phyloP scores from a whole-genome alignment of 2,797 vertebrate genomes.

The Fundulus diaphanus region DNA sequence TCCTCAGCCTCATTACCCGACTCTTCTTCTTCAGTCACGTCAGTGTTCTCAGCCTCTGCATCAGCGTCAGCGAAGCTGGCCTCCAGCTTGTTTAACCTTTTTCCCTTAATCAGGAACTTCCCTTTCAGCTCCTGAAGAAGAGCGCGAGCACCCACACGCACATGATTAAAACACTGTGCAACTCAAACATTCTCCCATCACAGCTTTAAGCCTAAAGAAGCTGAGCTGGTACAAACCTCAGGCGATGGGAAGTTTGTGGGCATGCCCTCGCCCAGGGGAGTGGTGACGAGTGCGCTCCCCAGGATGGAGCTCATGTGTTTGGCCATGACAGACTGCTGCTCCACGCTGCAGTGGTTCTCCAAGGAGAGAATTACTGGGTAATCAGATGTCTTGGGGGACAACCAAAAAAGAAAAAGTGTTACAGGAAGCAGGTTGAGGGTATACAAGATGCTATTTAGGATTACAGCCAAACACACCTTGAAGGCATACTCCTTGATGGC shows the following conservation, averaged over 20 bases:
- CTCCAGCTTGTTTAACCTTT: slow-evolving; percentile 88
- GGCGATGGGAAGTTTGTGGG: slow-evolving; percentile 89
- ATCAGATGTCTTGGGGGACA: slow-evolving; percentile 82
- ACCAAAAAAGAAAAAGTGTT: background rate
- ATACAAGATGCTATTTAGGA: background rate
- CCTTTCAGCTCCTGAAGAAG: slow-evolving; percentile 88
- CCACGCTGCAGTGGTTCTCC: slow-evolving; percentile 95
- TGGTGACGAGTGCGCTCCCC: slow-evolving; percentile 86
- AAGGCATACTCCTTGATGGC: slow-evolving; percentile 95
- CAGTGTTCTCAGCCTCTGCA: slow-evolving; percentile 38
- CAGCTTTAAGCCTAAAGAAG: background rate
- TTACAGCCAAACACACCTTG: slow-evolving; percentile 79
- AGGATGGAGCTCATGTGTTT: slow-evolving; percentile 87
- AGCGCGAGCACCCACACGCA: background rate
- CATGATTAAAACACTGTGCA: background rate
- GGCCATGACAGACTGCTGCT: slow-evolving; percentile 93
- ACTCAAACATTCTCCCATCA: background rate
- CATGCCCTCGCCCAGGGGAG: slow-evolving; percentile 82
- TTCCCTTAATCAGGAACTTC: slow-evolving; percentile 95
- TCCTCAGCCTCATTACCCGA: slow-evolving; percentile 84
- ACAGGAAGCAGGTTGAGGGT: background rate
- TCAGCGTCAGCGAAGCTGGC: slow-evolving; percentile 56
- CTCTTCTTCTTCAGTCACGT: slow-evolving; percentile 92
- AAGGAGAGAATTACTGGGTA: slow-evolving; percentile 97
- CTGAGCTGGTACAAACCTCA: slow-evolving; percentile 79